Evolutionary conservation across 2,888 invertebrate genomes (phyloP).

Genomic region (Calephelis perditalis): DNA sequence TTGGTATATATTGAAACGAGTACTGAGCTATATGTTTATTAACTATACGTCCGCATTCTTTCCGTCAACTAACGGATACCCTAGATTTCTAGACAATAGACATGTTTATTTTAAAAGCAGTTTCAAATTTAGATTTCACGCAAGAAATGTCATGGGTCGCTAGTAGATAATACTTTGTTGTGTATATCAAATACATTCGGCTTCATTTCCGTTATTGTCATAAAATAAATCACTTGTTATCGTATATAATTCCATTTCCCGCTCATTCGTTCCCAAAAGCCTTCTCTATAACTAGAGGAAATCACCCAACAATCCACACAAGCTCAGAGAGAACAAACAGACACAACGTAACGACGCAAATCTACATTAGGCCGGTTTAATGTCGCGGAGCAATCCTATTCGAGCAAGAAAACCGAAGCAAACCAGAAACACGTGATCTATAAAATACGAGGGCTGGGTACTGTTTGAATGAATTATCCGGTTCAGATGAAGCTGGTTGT

Average conservation of each 20-base stretch:
- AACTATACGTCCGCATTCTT: no score
- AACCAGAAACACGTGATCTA: slow-evolving; percentile 48
- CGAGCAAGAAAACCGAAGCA: slow-evolving; percentile 55
- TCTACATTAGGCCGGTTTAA: slow-evolving; percentile 73
- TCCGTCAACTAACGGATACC: no score
- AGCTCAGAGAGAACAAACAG: slow-evolving; percentile 50
- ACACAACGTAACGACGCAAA: slow-evolving; percentile 61
- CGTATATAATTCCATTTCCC: slow-evolving; percentile 15
- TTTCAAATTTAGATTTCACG: no score
- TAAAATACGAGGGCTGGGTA: slow-evolving; percentile 34
- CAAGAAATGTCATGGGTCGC: no score
- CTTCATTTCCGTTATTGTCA: neutral
- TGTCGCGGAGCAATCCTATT: slow-evolving; percentile 74
- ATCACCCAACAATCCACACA: slow-evolving; percentile 48
- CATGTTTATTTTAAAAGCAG: no score
- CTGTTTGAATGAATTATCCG: slow-evolving; percentile 31
- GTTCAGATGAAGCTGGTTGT: slow-evolving; percentile 45
- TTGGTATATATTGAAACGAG: no score
- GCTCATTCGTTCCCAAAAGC: slow-evolving; percentile 15
- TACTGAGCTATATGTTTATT: no score
- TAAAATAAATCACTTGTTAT: neutral
- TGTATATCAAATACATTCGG: neutral
- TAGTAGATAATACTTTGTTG: neutral
- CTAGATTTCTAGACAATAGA: no score
- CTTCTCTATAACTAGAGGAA: slow-evolving; percentile 42